A percentile compares a stretch with the other conserved stretches of the same genome.
phyloP scores from a whole-genome alignment of 53 echinoderm and acorn worm species.

The Apostichopus leukothele region DNA sequence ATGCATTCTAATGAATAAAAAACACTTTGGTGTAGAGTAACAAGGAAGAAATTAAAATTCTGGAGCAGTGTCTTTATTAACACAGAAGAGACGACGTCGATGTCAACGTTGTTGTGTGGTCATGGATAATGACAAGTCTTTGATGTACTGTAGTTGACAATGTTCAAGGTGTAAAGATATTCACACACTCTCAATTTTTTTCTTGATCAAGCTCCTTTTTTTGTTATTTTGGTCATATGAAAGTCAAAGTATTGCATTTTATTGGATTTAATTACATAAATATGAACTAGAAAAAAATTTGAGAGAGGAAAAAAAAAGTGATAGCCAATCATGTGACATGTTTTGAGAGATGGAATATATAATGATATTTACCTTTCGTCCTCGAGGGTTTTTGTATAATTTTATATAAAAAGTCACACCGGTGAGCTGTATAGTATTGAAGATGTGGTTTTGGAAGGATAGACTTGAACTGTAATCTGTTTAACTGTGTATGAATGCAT shows the following conservation, averaged over 20 bases:
- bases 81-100: conserved; percentile 2
- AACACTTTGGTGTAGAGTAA: conserved; percentile 10
- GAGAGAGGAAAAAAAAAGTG: too few relatives aligned
- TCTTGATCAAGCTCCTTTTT: too few relatives aligned
- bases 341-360: too few relatives aligned
- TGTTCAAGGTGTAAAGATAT: not conserved
- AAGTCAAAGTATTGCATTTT: not conserved
- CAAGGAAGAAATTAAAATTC: conserved; percentile 1
- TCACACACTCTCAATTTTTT: not conserved
- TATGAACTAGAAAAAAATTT: not conserved
- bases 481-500: too few relatives aligned
- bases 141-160: not conserved
- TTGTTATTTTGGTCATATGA: not conserved
- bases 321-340: too few relatives aligned
- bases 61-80: conserved; percentile 35
- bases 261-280: not conserved
- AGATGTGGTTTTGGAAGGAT: too few relatives aligned
- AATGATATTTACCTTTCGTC: too few relatives aligned
- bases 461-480: too few relatives aligned
- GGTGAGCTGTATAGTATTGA: too few relatives aligned
- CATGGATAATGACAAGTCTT: not conserved
- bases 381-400: too few relatives aligned
- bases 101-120: not conserved
- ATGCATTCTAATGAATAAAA: conserved; percentile 22
- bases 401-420: too few relatives aligned